phyloP scores from a whole-genome alignment of 64 coral and sea anemone species.

The Platygyra sinensis region DNA sequence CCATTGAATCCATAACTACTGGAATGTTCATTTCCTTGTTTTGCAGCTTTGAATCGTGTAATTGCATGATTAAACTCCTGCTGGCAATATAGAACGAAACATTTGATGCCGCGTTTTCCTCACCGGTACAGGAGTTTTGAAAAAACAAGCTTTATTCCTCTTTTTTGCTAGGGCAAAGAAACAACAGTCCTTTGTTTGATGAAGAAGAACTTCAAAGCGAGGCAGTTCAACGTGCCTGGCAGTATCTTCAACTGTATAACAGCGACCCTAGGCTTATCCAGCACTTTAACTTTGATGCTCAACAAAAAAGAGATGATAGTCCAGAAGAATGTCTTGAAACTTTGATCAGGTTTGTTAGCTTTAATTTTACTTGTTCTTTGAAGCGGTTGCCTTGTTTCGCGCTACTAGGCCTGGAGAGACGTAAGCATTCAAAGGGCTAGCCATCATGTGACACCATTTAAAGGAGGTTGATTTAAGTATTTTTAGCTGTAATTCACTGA shows the following conservation, averaged over 20 bases:
- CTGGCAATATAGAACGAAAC: no score
- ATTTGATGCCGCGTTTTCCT: no score
- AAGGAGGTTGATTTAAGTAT: no score
- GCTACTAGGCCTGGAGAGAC: background rate
- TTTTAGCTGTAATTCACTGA: no score
- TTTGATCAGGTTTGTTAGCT: slow-evolving; percentile 7
- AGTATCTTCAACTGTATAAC: slow-evolving; percentile 47
- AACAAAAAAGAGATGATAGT: background rate
- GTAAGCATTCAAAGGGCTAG: background rate
- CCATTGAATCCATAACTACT: no score
- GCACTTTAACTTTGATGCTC: slow-evolving; percentile 44
- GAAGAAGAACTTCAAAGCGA: slow-evolving; percentile 51
- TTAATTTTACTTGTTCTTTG: background rate
- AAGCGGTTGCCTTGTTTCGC: no score
- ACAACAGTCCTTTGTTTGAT: slow-evolving; percentile 33
- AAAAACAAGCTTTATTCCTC: background rate
- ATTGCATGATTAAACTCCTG: no score
- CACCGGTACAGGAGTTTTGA: no score
- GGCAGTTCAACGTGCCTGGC: slow-evolving; percentile 63
- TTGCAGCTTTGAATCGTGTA: no score
- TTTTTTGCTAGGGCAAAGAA: background rate
- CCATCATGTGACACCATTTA: no score
- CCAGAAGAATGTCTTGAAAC: slow-evolving; percentile 24
- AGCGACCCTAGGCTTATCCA: slow-evolving; percentile 20
- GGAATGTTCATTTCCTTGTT: no score